These are phyloP conservation scores for Camponotus floridanus DNA, from an alignment of 1,140 invertebrate species.

Conservation along the genomic window DNA sequence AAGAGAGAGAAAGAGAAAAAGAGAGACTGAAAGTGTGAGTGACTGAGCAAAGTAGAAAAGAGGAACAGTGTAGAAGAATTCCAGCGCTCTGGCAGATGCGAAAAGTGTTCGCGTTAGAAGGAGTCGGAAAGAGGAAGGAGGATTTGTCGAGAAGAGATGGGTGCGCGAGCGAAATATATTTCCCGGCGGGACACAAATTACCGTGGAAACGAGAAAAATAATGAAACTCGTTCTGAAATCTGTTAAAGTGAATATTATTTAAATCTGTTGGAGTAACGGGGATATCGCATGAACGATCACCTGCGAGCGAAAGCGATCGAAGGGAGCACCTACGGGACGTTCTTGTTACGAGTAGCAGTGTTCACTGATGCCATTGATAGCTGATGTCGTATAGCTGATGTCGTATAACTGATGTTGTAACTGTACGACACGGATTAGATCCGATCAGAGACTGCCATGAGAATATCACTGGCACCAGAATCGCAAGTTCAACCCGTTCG, in stretches of 20 bases:
- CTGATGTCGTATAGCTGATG: background rate
- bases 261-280: slow-evolving; percentile 73
- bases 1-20: background rate
- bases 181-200: slow-evolving; percentile 70
- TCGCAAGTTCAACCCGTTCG: background rate
- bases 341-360: background rate
- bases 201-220: slow-evolving; percentile 75
- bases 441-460: slow-evolving; percentile 16
- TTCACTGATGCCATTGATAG: background rate
- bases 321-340: background rate
- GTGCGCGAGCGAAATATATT: slow-evolving; percentile 69
- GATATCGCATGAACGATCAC: slow-evolving; percentile 76
- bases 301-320: slow-evolving; percentile 20
- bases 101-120: slow-evolving; percentile 27
- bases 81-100: slow-evolving; percentile 28
- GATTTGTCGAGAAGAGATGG: slow-evolving; percentile 5
- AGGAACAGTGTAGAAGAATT: slow-evolving; percentile 7
- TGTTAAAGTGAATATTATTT: slow-evolving; percentile 79
- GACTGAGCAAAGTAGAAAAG: slow-evolving; percentile 34
- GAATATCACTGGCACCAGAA: slow-evolving; percentile 43
- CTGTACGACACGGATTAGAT: slow-evolving; percentile 31
- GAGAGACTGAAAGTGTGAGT: slow-evolving; percentile 5
- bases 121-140: background rate
- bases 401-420: background rate
- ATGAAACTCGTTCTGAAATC: slow-evolving; percentile 77